Evolutionary conservation across 2,888 invertebrate genomes (phyloP).

Genomic region (Drosophila peninsularis): DNA sequence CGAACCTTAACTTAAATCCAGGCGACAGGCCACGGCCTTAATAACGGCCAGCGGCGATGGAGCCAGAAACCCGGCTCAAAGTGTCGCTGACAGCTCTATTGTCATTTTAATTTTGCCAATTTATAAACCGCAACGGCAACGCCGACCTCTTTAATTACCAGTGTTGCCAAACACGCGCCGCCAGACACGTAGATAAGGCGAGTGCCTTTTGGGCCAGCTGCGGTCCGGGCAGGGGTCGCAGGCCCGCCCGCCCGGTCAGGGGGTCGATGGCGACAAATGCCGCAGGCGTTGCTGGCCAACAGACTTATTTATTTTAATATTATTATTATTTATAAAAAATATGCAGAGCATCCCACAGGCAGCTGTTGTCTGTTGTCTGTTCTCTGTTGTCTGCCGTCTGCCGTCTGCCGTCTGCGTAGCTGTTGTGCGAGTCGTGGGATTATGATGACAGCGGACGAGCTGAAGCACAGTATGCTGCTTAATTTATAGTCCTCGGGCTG

Average conservation of each 20-base stretch:
- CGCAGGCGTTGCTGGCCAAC: slow-evolving; percentile 48
- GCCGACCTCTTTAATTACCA: slow-evolving; percentile 71
- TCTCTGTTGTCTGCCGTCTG: slow-evolving; percentile 14
- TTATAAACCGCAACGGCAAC: slow-evolving; percentile 65
- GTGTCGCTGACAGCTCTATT: slow-evolving; percentile 73
- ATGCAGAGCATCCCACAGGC: slow-evolving; percentile 48
- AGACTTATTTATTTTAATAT: slow-evolving; percentile 78
- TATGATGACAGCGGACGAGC: slow-evolving; percentile 55
- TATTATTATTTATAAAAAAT: slow-evolving; percentile 73
- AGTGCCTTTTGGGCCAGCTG: slow-evolving; percentile 18
- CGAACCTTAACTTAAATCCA: slow-evolving; percentile 32
- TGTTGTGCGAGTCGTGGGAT: slow-evolving; percentile 39
- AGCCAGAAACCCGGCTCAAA: slow-evolving; percentile 63
- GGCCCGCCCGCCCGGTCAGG: not conserved
- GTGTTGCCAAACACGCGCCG: slow-evolving; percentile 48
- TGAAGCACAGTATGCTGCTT: slow-evolving; percentile 49
- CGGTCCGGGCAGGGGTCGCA: slow-evolving; percentile 9
- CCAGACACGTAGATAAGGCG: slow-evolving; percentile 65
- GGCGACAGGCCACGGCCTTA: slow-evolving; percentile 15
- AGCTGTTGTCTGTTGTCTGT: slow-evolving; percentile 29
- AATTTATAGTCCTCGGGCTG: slow-evolving; percentile 69
- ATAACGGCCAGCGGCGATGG: slow-evolving; percentile 13
- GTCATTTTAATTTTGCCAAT: slow-evolving; percentile 73
- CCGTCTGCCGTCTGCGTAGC: slow-evolving; percentile 4
- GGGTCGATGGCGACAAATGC: slow-evolving; percentile 59